Percentiles rank a stretch among this genome's conserved stretches.
Evolutionary conservation across 2,113 vertebrate species (phyloP).

Genomic region (Noctilio leporinus): DNA sequence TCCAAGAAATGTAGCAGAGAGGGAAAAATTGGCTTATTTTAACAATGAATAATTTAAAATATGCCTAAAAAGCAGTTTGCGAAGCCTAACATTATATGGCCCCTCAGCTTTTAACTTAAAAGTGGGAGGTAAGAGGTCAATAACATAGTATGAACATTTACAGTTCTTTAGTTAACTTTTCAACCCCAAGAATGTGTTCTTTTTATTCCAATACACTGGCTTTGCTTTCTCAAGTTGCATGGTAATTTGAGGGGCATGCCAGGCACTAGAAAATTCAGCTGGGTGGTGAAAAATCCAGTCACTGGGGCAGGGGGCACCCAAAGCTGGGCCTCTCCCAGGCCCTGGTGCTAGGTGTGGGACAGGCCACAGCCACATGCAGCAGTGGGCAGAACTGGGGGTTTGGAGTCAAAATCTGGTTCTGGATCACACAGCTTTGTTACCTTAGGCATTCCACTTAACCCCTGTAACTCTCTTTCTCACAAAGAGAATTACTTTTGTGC

Average conservation of each 20-base stretch:
- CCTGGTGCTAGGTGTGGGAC: accelerated
- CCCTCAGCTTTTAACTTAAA: constrained; percentile 29
- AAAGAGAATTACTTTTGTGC: no score
- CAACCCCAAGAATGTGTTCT: background rate
- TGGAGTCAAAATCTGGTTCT: background rate
- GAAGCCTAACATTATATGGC: constrained; percentile 6
- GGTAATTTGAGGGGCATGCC: background rate
- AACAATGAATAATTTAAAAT: constrained; percentile 48
- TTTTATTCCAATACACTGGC: background rate
- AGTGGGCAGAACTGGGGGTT: background rate
- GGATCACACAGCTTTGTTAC: background rate
- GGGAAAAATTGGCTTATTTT: constrained; percentile 69
- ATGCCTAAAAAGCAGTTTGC: constrained; percentile 60
- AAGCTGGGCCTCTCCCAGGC: background rate
- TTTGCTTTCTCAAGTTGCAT: background rate
- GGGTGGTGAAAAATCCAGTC: background rate
- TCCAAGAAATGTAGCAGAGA: constrained; percentile 74
- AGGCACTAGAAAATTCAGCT: background rate
- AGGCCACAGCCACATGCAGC: background rate
- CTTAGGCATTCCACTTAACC: background rate
- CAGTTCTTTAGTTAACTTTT: background rate
- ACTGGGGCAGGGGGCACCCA: accelerated
- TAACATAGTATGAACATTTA: background rate
- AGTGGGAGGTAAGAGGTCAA: background rate
- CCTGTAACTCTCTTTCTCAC: background rate